Evolutionary conservation across 2,797 vertebrate genomes (phyloP).

Genomic region (Aplochiton taeniatus): DNA sequence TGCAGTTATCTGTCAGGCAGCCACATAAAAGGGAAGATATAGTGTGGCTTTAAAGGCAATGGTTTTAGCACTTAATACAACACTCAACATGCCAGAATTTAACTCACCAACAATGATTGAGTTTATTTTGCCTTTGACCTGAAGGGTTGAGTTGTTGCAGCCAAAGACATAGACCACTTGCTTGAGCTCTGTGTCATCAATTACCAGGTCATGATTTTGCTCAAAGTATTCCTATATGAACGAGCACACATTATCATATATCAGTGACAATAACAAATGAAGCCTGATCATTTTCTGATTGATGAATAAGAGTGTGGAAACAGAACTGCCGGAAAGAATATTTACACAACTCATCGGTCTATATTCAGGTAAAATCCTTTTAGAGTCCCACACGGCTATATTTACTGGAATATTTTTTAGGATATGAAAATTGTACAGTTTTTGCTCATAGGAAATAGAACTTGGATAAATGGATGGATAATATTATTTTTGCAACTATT

Average conservation of each 20-base stretch:
- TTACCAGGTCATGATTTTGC: slow-evolving; percentile 85
- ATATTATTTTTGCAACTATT: too few species aligned
- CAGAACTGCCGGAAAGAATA: too few species aligned
- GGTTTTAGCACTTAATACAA: background rate
- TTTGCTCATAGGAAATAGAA: too few species aligned
- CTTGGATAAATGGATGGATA: too few species aligned
- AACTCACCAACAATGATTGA: slow-evolving; percentile 90
- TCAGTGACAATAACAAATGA: background rate
- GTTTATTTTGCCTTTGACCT: slow-evolving; percentile 97
- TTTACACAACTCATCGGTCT: too few species aligned
- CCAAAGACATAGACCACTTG: slow-evolving; percentile 94
- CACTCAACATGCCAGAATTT: background rate
- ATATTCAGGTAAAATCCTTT: too few species aligned
- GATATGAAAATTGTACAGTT: too few species aligned
- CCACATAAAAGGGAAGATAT: background rate
- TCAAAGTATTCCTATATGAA: slow-evolving; percentile 89
- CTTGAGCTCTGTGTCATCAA: slow-evolving; percentile 90
- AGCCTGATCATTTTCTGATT: too few species aligned
- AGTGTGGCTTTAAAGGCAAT: background rate
- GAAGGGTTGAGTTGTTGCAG: slow-evolving; percentile 89
- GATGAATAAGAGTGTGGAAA: too few species aligned
- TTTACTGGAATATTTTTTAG: too few species aligned
- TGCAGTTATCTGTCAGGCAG: slow-evolving; percentile 88
- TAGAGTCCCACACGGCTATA: too few species aligned
- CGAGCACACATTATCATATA: background rate